Conservation (phyloP, 2,797 vertebrate genomes). For the Galaxias olidus region DNA sequence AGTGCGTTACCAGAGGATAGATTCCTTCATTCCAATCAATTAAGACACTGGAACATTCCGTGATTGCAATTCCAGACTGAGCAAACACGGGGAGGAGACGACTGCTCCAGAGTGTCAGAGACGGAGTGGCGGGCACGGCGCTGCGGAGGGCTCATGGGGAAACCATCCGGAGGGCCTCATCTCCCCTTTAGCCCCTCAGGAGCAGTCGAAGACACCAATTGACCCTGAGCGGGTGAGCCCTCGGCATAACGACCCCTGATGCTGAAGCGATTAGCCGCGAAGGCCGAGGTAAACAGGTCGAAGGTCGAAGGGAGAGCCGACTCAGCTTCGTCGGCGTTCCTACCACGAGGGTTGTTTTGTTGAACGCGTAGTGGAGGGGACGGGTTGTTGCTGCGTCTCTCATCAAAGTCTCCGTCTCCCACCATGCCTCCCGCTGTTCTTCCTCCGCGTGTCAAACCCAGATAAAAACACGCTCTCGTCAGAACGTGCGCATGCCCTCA, state of each 20-base stretch:
- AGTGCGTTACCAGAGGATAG: constrained; percentile 76
- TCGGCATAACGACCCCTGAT: constrained; percentile 11
- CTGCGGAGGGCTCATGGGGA: constrained; percentile 60
- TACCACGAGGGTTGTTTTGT: too few species aligned
- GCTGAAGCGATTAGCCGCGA: too few species aligned
- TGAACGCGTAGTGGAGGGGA: too few species aligned
- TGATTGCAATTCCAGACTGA: constrained; percentile 79
- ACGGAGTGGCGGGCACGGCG: constrained; percentile 11
- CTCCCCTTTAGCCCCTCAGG: constrained; percentile 70
- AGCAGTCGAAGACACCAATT: constrained; percentile 52
- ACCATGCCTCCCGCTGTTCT: too few species aligned
- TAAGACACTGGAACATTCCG: constrained; percentile 73
- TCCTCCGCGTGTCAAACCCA: too few species aligned
- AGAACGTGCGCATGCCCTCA: constrained; percentile 49
- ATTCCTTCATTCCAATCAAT: constrained; percentile 82
- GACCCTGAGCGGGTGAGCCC: constrained; percentile 53
- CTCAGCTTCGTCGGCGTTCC: too few species aligned
- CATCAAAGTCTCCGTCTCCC: too few species aligned
- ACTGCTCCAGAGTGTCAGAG: constrained; percentile 30
- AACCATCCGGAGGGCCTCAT: constrained; percentile 61
- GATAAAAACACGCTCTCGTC: constrained; percentile 16
- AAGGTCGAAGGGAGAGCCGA: too few species aligned
- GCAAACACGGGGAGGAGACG: constrained; percentile 63
- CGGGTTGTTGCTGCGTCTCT: too few species aligned
- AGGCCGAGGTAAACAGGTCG: too few species aligned